Evolutionary conservation across 2,797 vertebrate species (phyloP).

Genomic region (Gastrophryne carolinensis): DNA sequence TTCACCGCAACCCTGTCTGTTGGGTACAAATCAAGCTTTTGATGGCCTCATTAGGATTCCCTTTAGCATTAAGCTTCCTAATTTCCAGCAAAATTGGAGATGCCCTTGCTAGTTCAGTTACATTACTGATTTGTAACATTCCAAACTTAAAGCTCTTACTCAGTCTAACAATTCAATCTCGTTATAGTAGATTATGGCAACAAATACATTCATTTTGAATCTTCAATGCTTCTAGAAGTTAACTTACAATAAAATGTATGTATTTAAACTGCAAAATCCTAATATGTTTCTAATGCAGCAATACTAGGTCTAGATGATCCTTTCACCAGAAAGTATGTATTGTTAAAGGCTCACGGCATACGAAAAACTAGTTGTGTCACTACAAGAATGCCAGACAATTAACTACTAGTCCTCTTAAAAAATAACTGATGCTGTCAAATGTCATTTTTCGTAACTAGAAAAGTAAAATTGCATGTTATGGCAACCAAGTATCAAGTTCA

Average conservation of each 20-base stretch:
- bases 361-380: not conserved
- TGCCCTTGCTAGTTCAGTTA: conserved; percentile 85
- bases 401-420: conserved; percentile 51
- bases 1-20: conserved; percentile 90
- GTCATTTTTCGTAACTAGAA: conserved; percentile 61
- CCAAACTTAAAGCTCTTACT: conserved; percentile 71
- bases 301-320: no score
- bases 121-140: conserved; percentile 79
- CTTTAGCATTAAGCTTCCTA: conserved; percentile 86
- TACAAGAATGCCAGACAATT: conserved; percentile 10
- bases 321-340: no score
- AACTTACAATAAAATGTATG: no score
- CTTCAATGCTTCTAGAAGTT: no score
- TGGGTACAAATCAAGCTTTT: conserved; percentile 94
- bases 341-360: no score
- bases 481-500: conserved; percentile 61
- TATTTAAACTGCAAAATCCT: no score
- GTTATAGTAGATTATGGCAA: no score
- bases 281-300: no score
- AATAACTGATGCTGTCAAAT: conserved; percentile 61
- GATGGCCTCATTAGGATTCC: conserved; percentile 95
- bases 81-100: conserved; percentile 94
- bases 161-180: no score
- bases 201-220: no score
- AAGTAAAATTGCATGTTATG: conserved; percentile 65